Evolutionary conservation across 2,888 invertebrate genomes (phyloP).

Genomic region (Physocephala rufipes): DNA sequence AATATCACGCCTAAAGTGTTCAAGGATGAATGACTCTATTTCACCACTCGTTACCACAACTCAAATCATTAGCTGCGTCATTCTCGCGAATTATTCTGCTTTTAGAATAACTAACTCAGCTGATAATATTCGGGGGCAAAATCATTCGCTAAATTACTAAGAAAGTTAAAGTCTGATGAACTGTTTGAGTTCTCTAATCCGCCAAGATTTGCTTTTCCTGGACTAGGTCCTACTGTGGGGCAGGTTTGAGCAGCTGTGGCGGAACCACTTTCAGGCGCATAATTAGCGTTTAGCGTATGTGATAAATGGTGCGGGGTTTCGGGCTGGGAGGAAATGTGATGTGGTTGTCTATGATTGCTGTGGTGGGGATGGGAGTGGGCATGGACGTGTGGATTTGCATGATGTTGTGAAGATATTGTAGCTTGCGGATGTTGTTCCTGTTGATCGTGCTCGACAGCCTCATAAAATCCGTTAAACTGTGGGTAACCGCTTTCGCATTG

Average conservation of each 20-base stretch:
- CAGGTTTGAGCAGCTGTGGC: slow-evolving; percentile 43
- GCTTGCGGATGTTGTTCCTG: slow-evolving; percentile 68
- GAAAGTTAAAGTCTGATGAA: slow-evolving; percentile 93
- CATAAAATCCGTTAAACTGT: slow-evolving; percentile 56
- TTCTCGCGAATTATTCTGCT: neutral
- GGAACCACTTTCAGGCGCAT: slow-evolving; percentile 21
- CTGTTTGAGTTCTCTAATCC: slow-evolving; percentile 86
- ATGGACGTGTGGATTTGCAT: slow-evolving; percentile 64
- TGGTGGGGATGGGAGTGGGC: slow-evolving; percentile 68
- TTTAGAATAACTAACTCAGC: slow-evolving; percentile 64
- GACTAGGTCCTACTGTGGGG: slow-evolving; percentile 48
- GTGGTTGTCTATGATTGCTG: slow-evolving; percentile 62
- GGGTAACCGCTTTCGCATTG: slow-evolving; percentile 58
- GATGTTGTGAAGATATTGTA: slow-evolving; percentile 68
- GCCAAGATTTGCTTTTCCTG: slow-evolving; percentile 71
- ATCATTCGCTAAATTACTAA: slow-evolving; percentile 91
- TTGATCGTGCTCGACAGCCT: slow-evolving; percentile 61
- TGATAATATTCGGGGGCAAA: slow-evolving; percentile 91
- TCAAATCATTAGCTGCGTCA: too few relatives aligned
- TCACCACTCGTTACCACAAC: too few relatives aligned
- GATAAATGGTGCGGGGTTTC: slow-evolving; percentile 59
- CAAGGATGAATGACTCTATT: too few relatives aligned
- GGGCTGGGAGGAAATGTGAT: slow-evolving; percentile 63
- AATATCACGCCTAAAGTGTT: too few relatives aligned
- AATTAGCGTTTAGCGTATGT: slow-evolving; percentile 48